Conservation (phyloP, 2,113 vertebrate genomes). For the Cranoglanis bouderius region DNA sequence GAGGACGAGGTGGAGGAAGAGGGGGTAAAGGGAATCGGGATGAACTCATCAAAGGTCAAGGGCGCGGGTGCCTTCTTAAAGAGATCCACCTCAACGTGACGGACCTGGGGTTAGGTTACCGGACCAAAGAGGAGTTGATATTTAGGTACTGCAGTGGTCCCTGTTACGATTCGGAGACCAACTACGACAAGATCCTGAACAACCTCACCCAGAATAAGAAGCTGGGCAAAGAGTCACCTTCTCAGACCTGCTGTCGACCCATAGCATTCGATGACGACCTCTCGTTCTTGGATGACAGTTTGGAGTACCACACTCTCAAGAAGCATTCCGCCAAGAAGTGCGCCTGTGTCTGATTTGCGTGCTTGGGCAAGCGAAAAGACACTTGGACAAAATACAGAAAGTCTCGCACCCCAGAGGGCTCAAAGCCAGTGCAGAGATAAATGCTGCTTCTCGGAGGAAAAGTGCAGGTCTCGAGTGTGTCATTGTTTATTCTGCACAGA, state of each 20-base stretch:
- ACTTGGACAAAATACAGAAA: constrained; percentile 1
- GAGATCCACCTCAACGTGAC: constrained; percentile 96
- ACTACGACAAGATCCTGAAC: constrained; percentile 96
- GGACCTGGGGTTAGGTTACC: constrained; percentile 93
- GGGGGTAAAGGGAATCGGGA: constrained; percentile 71
- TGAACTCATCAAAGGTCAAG: constrained; percentile 70
- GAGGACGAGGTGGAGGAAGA: constrained; percentile 66
- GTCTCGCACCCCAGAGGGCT: constrained; percentile 17
- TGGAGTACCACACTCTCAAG: constrained; percentile 93
- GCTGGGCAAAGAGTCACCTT: constrained; percentile 86
- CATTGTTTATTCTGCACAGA: constrained; percentile 9
- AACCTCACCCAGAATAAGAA: constrained; percentile 94
- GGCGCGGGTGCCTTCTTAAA: constrained; percentile 87
- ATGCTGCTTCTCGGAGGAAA: constrained; percentile 33
- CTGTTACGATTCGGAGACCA: constrained; percentile 88
- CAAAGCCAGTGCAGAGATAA: constrained; percentile 45
- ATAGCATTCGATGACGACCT: constrained; percentile 92
- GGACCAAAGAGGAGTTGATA: constrained; percentile 96
- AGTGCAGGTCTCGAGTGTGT: constrained; percentile 9
- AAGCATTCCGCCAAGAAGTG: constrained; percentile 97
- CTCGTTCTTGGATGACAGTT: constrained; percentile 92
- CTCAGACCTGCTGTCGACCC: constrained; percentile 91
- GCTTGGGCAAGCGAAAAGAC: constrained; percentile 57
- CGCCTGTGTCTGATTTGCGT: constrained; percentile 83
- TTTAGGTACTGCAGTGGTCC: constrained; percentile 97